A percentile compares a stretch with the other conserved stretches of the same genome.
Evolutionary conservation across 30 jellyfish, hydroid and myxozoan genomes (phyloP).

Genomic region (Calvadosia cruxmelitensis): DNA sequence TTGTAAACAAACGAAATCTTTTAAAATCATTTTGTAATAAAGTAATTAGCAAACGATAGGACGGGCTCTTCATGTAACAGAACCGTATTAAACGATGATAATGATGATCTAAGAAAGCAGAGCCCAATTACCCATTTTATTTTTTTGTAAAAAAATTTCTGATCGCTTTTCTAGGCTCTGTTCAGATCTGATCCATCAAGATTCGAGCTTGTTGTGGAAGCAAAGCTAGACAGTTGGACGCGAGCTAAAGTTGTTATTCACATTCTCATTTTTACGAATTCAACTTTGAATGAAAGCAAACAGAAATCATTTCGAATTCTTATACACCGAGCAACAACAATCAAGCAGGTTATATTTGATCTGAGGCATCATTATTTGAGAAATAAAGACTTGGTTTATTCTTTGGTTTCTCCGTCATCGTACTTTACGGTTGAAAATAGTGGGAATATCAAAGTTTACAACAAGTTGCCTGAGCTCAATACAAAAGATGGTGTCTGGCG

Average conservation of each 20-base stretch:
- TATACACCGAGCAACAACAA: conserved; percentile 35
- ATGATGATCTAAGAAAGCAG: no score
- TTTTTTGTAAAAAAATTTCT: background rate
- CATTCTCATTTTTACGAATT: conserved; percentile 29
- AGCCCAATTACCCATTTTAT: no score
- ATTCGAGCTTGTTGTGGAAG: conserved; percentile 46
- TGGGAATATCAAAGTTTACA: background rate
- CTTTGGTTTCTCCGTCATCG: background rate
- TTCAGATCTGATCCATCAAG: conserved; percentile 12
- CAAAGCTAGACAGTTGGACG: conserved; percentile 37
- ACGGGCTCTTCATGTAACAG: no score
- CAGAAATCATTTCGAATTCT: conserved; percentile 45
- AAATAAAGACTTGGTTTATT: no score
- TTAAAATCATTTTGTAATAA: no score
- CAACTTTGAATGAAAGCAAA: conserved; percentile 27
- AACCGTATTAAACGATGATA: no score
- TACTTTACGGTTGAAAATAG: background rate
- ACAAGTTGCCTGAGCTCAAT: background rate
- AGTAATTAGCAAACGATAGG: no score
- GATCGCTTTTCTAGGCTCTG: conserved; percentile 19
- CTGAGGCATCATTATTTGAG: conserved; percentile 36
- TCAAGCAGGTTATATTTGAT: conserved; percentile 34
- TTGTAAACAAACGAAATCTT: no score
- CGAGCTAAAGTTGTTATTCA: conserved; percentile 36
- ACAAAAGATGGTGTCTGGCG: background rate